These are phyloP conservation scores for Erpobdella octoculata DNA, from an alignment of 2,888 invertebrate genomes.

Conservation along the genomic window DNA sequence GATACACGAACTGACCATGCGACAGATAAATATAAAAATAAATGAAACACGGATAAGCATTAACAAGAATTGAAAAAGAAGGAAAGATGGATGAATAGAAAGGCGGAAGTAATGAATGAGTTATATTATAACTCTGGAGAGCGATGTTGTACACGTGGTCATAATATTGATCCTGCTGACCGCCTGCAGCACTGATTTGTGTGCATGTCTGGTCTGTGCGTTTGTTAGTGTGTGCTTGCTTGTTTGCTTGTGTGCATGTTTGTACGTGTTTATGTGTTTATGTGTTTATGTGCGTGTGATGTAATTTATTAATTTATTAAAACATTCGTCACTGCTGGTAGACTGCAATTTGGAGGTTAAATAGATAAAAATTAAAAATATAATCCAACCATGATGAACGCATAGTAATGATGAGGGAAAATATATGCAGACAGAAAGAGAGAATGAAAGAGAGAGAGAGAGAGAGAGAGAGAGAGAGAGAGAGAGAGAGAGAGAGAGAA, in stretches of 20 bases:
- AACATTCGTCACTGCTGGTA: too few species aligned
- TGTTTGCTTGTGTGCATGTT: neutral
- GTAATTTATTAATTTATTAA: neutral
- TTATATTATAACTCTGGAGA: too few species aligned
- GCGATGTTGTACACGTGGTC: too few species aligned
- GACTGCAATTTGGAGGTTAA: too few species aligned
- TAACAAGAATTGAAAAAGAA: neutral
- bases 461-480: constrained; percentile 2
- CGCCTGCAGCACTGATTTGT: neutral
- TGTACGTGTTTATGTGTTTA: neutral
- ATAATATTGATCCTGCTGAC: neutral
- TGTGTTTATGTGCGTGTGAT: neutral
- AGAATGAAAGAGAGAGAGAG: constrained; percentile 1
- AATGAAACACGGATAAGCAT: neutral
- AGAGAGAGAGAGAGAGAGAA: neutral
- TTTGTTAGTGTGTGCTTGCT: neutral
- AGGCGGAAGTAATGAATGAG: neutral
- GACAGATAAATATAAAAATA: neutral
- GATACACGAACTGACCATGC: neutral
- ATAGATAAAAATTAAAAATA: too few species aligned
- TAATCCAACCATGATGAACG: too few species aligned
- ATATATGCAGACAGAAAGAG: too few species aligned
- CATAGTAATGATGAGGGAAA: too few species aligned
- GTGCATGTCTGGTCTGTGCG: neutral
- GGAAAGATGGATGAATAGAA: neutral